phyloP scores from a whole-genome alignment of 1,140 invertebrate genomes.

The Bombus turneri region DNA sequence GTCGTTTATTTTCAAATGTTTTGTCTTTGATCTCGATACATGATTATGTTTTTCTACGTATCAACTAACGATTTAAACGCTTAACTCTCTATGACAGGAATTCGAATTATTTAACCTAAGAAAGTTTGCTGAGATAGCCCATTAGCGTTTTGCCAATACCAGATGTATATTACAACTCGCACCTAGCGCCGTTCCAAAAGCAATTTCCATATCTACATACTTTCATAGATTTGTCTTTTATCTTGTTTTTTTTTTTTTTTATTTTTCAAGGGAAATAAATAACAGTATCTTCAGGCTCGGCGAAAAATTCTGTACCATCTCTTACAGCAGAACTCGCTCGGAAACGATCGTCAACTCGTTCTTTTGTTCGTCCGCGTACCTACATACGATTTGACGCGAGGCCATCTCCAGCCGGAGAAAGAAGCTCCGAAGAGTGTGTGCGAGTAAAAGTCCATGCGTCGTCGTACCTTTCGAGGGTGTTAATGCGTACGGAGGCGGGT shows the following conservation, averaged over 20 bases:
- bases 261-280: neutral
- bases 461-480: slow-evolving; percentile 61
- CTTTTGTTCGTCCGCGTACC: slow-evolving; percentile 51
- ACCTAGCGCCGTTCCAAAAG: neutral
- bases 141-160: neutral
- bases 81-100: neutral
- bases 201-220: neutral
- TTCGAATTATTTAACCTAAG: neutral
- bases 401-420: slow-evolving; percentile 30
- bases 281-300: neutral
- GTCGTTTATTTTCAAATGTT: neutral
- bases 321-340: neutral
- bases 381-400: slow-evolving; percentile 49
- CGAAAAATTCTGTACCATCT: neutral
- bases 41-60: too few relatives aligned
- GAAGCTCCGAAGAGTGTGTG: slow-evolving; percentile 35
- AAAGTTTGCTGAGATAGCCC: neutral
- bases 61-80: neutral
- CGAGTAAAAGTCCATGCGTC: slow-evolving; percentile 17
- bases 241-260: neutral
- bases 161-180: neutral
- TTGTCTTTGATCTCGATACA: neutral
- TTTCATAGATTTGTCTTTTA: neutral
- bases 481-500: slow-evolving; percentile 70
- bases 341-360: slow-evolving; percentile 28